These are phyloP conservation scores for Tretioscincus oriximinensis DNA, from an alignment of 2,113 vertebrate genomes.

Conservation along the genomic window DNA sequence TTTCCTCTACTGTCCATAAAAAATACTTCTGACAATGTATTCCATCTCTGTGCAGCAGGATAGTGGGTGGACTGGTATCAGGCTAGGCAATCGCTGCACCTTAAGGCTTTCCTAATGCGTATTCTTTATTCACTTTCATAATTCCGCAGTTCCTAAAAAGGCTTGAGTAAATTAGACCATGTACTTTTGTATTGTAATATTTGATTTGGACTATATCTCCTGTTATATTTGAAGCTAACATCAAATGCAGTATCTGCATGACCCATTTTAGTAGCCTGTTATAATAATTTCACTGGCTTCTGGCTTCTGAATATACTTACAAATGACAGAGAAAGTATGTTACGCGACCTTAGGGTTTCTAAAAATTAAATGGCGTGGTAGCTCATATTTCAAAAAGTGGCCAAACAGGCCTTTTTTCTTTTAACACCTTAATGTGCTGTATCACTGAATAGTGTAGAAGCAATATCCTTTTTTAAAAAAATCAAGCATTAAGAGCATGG, in stretches of 20 bases:
- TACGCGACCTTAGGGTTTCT: slow-evolving; percentile 88
- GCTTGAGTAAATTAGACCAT: slow-evolving; percentile 59
- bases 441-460: slow-evolving; percentile 49
- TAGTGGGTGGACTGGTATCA: too few species aligned
- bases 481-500: slow-evolving; percentile 49
- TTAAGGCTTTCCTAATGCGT: too few species aligned
- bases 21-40: too few species aligned
- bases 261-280: slow-evolving; percentile 89
- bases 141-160: slow-evolving; percentile 35
- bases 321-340: slow-evolving; percentile 90
- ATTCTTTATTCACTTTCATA: neutral
- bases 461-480: slow-evolving; percentile 59
- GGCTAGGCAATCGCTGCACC: too few species aligned
- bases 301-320: slow-evolving; percentile 89
- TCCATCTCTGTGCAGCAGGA: too few species aligned
- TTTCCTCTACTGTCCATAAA: too few species aligned
- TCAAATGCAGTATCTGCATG: slow-evolving; percentile 80
- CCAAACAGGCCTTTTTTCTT: slow-evolving; percentile 62
- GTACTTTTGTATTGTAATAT: slow-evolving; percentile 69
- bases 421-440: slow-evolving; percentile 48
- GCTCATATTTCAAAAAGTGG: slow-evolving; percentile 78
- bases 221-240: slow-evolving; percentile 80
- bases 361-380: slow-evolving; percentile 85
- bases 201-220: slow-evolving; percentile 72
- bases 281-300: slow-evolving; percentile 87